Conservation (phyloP, 2,888 invertebrate genomes). For the Aleiodes leptofemur region DNA sequence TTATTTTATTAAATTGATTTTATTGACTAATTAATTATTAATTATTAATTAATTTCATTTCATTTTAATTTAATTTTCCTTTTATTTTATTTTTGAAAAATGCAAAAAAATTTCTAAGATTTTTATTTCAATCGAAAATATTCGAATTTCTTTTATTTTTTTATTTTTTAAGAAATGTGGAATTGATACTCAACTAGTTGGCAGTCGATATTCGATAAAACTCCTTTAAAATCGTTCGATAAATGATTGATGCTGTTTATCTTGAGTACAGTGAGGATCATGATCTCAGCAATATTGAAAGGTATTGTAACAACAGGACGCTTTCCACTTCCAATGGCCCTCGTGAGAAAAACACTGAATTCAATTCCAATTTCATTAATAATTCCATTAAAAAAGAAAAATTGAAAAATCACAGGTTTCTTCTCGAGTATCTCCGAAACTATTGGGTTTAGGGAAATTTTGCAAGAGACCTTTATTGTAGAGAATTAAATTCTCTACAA, state of each 20-base stretch:
- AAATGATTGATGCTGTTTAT: slow-evolving; percentile 55
- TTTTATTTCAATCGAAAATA: no score
- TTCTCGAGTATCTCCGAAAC: no score
- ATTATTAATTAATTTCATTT: no score
- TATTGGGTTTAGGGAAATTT: no score
- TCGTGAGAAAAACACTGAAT: slow-evolving; percentile 69
- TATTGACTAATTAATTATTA: not conserved
- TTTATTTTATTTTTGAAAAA: no score
- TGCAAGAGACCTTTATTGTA: no score
- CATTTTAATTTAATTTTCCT: no score
- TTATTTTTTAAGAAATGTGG: not conserved
- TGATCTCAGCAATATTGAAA: slow-evolving; percentile 70
- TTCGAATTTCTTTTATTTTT: no score
- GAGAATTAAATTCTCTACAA: no score
- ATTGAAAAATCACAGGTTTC: no score
- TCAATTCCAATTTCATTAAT: slow-evolving; percentile 13
- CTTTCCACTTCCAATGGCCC: slow-evolving; percentile 64
- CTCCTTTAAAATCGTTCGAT: not conserved
- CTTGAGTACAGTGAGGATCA: slow-evolving; percentile 67
- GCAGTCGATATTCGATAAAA: slow-evolving; percentile 4
- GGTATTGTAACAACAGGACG: slow-evolving; percentile 72
- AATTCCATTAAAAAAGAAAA: not conserved
- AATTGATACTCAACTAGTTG: slow-evolving; percentile 6
- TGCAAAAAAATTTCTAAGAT: no score
- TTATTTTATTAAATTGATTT: no score